Base-by-base conservation (phyloP, 2,888 invertebrate genomes). In the Ashinkailepas kermadecensis region DNA sequence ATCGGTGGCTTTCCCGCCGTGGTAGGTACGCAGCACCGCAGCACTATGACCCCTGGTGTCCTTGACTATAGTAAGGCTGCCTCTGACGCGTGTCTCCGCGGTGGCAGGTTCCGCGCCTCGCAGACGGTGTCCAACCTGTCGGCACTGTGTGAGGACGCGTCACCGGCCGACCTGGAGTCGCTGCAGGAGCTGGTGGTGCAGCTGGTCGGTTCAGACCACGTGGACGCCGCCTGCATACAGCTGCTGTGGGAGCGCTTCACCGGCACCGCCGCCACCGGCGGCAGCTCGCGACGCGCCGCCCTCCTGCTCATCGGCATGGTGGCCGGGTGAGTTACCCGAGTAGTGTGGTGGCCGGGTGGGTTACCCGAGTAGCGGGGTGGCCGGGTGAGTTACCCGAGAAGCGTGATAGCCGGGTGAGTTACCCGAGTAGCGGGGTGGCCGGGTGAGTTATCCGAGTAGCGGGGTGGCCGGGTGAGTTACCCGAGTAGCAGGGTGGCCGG, bases 191-290 rank as follows among this genome's bases (percentile, higher is more conserved):
- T 93, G 82, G 89, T 93, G 78, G 87, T 89, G 21, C 90, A 92
- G 86, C 92, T 93, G 90, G 89, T 91, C 6, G 86, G 87, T 80
- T 88, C 89, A 62, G 91, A 90, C 9, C 90, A 90, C 74, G 87
- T 93, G 15, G 90, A 90, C 84, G 89, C 89, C 80, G 86, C 88
- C 39, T 89, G 90, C 74, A 89, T 85, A 86, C 80, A 86, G 86
- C 91, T 94, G 18, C 89, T 97, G 83, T 97, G 95, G 93, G 94
- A 95, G 87, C 92, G 92, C 85, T 95, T 94, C 86, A 91, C 94
- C 0, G 85, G 86, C 84, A 23, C 15, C 79, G n/a, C 23, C 56
- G 56, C n/a, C 78, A 21, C 18, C 18, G 58, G 11, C 56, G 57
- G 57, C n/a, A 39, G 58, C 58, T 23, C 57, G 4, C 90, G 93